phyloP scores from a whole-genome alignment of 2,113 vertebrate genomes.

The Gymnogyps californianus region DNA sequence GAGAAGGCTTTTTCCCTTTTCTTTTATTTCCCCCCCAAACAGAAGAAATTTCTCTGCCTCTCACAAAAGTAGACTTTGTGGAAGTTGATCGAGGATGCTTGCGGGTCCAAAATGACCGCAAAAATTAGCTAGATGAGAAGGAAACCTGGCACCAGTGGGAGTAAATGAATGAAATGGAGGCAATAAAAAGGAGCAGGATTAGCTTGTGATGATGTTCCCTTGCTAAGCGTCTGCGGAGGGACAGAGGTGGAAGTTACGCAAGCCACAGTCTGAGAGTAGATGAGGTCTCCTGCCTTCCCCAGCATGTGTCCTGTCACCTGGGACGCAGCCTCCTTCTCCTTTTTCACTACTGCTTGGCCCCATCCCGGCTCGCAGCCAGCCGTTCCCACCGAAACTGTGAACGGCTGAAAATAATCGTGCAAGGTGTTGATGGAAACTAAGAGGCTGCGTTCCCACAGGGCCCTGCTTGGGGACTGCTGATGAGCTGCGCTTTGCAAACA shows the following conservation, averaged over 20 bases:
- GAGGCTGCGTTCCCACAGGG: not conserved
- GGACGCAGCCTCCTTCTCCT: not conserved
- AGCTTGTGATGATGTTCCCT: not conserved
- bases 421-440: not conserved
- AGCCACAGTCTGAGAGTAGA: not conserved
- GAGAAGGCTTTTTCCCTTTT: not conserved
- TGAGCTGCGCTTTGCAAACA: not conserved
- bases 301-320: not conserved
- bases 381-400: not conserved
- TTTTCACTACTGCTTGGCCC: not conserved
- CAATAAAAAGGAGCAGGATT: not conserved
- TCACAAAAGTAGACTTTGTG: not conserved
- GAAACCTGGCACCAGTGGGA: not conserved
- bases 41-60: not conserved
- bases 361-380: not conserved
- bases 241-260: not conserved
- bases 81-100: not conserved
- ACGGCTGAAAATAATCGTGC: accelerated
- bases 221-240: not conserved
- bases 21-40: not conserved
- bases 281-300: not conserved
- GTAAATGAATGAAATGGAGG: not conserved
- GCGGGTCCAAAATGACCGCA: not conserved
- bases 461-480: not conserved
- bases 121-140: not conserved